A percentile compares a stretch with the other conserved stretches of the same genome.
Conservation (phyloP, 1,140 invertebrate genomes). For the Diuraphis noxia region DNA sequence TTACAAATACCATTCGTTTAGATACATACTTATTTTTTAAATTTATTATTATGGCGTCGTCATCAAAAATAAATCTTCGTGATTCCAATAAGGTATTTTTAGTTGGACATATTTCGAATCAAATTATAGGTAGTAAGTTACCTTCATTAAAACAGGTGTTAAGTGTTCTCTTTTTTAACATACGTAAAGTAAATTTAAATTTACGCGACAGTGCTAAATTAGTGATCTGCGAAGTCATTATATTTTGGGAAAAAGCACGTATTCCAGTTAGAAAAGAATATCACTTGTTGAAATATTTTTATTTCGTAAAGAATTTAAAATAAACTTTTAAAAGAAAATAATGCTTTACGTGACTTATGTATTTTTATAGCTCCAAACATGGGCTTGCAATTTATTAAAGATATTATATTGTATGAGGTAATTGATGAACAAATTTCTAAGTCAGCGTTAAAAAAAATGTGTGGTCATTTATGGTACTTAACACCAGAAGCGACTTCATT, state of each 20-base stretch:
- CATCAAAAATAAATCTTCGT: too few species aligned
- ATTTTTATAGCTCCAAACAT: constrained; percentile 55
- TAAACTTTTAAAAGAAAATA: constrained; percentile 18
- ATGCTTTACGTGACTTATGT: constrained; percentile 39
- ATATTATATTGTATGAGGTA: constrained; percentile 46
- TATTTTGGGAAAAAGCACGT: neutral
- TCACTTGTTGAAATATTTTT: neutral
- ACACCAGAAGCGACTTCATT: constrained; percentile 56
- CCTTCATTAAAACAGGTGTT: neutral
- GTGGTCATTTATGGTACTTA: constrained; percentile 58
- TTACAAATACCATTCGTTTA: too few species aligned
- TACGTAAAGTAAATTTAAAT: neutral
- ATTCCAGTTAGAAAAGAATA: neutral
- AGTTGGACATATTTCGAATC: too few species aligned
- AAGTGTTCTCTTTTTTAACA: neutral
- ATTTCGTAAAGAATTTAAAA: too few species aligned
- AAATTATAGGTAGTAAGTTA: neutral
- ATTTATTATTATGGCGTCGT: too few species aligned
- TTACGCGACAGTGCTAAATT: neutral
- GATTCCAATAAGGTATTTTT: too few species aligned
- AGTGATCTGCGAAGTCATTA: neutral
- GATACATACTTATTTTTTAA: too few species aligned
- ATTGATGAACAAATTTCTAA: constrained; percentile 54
- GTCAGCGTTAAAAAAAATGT: constrained; percentile 55
- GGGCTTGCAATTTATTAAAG: constrained; percentile 51